Base-by-base conservation (phyloP, 2,888 invertebrate genomes). In the Habroteleia sp. region DNA sequence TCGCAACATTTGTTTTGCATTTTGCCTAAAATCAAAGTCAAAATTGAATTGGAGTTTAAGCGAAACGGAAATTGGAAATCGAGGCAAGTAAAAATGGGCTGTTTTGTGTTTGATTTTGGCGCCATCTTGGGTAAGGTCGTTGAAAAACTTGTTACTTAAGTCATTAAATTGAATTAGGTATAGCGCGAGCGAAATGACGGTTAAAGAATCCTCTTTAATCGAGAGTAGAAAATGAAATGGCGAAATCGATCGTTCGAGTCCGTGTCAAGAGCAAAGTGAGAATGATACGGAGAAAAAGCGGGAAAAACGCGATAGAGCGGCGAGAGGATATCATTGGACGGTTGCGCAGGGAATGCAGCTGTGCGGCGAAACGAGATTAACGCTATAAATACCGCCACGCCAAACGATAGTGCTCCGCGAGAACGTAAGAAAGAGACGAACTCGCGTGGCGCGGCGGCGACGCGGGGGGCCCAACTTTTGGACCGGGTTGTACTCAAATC, bases 291-390 rank as follows among this genome's bases (percentile, higher is more conserved):
- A 73, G 52, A 46, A 66, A 46, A 66, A 71, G 69, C 62, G 48
- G 74, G 52, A 66, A 65, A 76, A 65, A 23, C 74, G 76, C 63
- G 83, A 79, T 80, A 79, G 77, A 76, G 78, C 75, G 76, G 77
- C 77, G 11, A 35, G 80, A 33, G 68, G 54, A 80, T 82, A 83
- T 83, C 80, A 82, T 79, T 80, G 82, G 72, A 82, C 76, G 80
- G 79, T 82, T 83, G 82, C 77, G 83, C 82, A 78, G 82, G 74
- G 83, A 83, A 82, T 86, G 87, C 84, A 84, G 86, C 85, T 84
- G 85, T 81, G 80, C 81, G 75, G 80, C 81, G 82, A 83, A 86
- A 84, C 85, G 83, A 85, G 85, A 87, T 87, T 87, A 86, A 85
- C 83, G 84, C 86, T 87, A 87, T 87, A 87, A 86, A 86, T 86